A percentile compares a stretch with the other conserved stretches of the same genome.
Evolutionary conservation across 2,797 vertebrate species (phyloP).

Genomic region (Bovichtus diacanthus): DNA sequence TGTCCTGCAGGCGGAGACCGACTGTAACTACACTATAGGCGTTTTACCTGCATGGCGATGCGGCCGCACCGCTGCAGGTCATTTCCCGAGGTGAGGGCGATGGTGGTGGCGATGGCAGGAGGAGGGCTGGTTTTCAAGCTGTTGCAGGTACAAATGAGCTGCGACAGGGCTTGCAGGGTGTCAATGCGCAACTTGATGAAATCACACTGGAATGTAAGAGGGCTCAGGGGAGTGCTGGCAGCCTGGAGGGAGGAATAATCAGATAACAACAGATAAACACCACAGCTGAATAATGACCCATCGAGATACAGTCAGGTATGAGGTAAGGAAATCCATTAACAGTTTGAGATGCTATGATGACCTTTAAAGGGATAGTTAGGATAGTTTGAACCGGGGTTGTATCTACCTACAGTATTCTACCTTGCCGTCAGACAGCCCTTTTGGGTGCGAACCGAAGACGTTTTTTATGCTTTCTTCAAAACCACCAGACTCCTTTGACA

Average conservation of each 20-base stretch:
- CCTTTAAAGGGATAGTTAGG: too few relatives aligned
- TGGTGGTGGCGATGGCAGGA: constrained; percentile 95
- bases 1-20: background rate
- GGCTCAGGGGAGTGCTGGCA: constrained; percentile 96
- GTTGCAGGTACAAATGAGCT: constrained; percentile 98
- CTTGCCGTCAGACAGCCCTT: too few relatives aligned
- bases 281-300: constrained; percentile 12
- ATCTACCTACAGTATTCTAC: too few relatives aligned
- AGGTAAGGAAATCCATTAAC: constrained; percentile 22
- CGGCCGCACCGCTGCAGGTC: constrained; percentile 97
- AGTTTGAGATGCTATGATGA: constrained; percentile 6
- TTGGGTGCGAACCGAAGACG: too few relatives aligned
- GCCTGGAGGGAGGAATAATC: constrained; percentile 84
- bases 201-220: constrained; percentile 96
- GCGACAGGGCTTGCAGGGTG: constrained; percentile 95
- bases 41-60: constrained; percentile 93
- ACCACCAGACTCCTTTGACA: too few relatives aligned
- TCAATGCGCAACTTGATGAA: constrained; percentile 98
- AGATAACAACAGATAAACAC: constrained; percentile 34
- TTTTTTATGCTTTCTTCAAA: too few relatives aligned
- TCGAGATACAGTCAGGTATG: constrained; percentile 22
- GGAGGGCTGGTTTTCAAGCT: constrained; percentile 98
- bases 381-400: too few relatives aligned
- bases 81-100: constrained; percentile 93
- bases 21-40: background rate